Evolutionary conservation across 2,113 vertebrate species (phyloP).

Genomic region (Paradisaea rubra): DNA sequence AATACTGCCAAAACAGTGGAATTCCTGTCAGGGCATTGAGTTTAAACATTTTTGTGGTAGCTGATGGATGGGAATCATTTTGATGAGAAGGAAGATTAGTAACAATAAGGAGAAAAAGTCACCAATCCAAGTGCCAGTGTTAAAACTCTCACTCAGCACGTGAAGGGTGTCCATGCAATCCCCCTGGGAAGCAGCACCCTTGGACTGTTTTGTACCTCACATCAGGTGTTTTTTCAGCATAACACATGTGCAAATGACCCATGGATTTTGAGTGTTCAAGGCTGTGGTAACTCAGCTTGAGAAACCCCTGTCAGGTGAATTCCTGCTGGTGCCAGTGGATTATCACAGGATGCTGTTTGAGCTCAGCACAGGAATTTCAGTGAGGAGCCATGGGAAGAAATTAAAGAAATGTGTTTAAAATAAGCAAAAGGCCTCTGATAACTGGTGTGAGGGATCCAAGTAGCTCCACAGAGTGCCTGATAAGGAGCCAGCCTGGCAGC

Average conservation of each 20-base stretch:
- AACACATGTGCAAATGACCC: background rate
- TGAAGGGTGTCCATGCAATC: too few species aligned
- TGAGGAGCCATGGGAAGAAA: background rate
- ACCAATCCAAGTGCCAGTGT: background rate
- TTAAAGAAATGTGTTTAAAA: background rate
- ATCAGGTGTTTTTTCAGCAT: background rate
- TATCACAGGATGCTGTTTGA: background rate
- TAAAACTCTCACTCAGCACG: accelerated
- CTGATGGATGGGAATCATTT: background rate
- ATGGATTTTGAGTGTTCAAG: background rate
- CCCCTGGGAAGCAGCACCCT: background rate
- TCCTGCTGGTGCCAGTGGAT: background rate
- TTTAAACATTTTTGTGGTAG: background rate
- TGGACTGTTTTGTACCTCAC: background rate
- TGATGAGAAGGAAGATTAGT: background rate
- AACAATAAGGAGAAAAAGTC: background rate
- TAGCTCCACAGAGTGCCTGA: accelerated
- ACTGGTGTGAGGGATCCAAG: background rate
- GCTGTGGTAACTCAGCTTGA: background rate
- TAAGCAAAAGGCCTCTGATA: background rate
- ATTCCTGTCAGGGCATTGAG: background rate
- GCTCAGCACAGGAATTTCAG: background rate
- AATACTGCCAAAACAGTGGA: background rate
- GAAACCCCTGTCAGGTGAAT: background rate
- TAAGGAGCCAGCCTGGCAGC: background rate